These are phyloP conservation scores for Molossus alvarezi DNA, from an alignment of 2,797 vertebrate genomes.

Conservation along the genomic window DNA sequence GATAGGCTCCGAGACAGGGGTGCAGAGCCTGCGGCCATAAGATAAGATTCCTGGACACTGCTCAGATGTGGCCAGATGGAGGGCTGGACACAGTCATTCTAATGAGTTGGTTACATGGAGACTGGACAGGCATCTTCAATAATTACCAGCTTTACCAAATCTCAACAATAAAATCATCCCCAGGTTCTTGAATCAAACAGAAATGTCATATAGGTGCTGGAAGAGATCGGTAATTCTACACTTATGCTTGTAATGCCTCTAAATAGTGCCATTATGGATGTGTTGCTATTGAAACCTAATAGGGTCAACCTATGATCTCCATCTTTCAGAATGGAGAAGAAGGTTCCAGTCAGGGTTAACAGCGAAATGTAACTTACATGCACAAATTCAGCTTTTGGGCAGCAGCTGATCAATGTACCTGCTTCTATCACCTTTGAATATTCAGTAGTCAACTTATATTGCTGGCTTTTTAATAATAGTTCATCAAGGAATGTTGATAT, in stretches of 20 bases:
- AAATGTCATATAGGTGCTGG: background rate
- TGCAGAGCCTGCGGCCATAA: background rate
- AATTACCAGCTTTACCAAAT: background rate
- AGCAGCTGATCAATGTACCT: background rate
- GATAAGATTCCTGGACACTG: background rate
- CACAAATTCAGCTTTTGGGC: background rate
- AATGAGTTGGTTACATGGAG: background rate
- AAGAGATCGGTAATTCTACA: background rate
- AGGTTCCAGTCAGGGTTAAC: background rate
- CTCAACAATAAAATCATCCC: background rate
- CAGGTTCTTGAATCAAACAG: constrained; percentile 23
- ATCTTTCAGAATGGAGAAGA: constrained; percentile 30
- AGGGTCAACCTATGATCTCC: background rate
- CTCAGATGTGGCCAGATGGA: background rate
- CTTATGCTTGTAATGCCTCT: background rate
- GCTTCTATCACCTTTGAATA: background rate
- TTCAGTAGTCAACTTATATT: background rate
- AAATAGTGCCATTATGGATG: background rate
- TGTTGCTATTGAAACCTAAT: background rate
- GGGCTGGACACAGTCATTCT: background rate
- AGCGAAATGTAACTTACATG: background rate
- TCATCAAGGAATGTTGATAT: constrained; percentile 21
- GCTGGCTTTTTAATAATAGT: background rate
- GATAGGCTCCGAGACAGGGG: background rate
- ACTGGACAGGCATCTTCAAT: background rate